Conservation (phyloP, 2,888 invertebrate species). For the Helicoverpa assulta region DNA sequence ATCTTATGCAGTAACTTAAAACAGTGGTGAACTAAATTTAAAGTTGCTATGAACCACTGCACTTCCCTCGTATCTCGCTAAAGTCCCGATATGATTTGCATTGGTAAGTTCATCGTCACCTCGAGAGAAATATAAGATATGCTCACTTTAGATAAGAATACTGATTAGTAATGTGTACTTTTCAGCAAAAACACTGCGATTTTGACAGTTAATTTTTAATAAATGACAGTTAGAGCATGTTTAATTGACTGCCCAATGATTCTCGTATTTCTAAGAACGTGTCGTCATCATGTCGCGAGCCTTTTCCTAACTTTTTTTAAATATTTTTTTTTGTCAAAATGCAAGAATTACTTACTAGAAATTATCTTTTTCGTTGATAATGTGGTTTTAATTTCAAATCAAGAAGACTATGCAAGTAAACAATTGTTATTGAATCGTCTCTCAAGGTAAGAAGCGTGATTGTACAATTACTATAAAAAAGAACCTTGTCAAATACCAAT, state of each 20-base stretch:
- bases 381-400: no score
- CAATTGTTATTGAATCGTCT: background rate
- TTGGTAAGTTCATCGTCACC: slow-evolving; percentile 18
- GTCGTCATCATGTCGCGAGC: no score
- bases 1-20: slow-evolving; percentile 22
- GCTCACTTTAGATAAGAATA: background rate
- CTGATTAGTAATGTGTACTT: background rate
- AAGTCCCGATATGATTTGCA: slow-evolving; percentile 33
- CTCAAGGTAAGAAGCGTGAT: slow-evolving; percentile 2
- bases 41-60: slow-evolving; percentile 29
- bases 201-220: no score
- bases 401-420: no score
- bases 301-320: no score
- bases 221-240: no score
- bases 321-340: no score
- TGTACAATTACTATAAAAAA: slow-evolving; percentile 27
- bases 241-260: no score
- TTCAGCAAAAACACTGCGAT: no score
- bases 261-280: no score
- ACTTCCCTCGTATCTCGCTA: slow-evolving; percentile 11
- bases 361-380: no score
- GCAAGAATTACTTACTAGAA: no score
- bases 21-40: slow-evolving; percentile 30
- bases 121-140: background rate
- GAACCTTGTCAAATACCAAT: slow-evolving; percentile 1